A percentile compares a stretch with the other conserved stretches of the same genome.
phyloP scores from a whole-genome alignment of 2,888 invertebrate genomes.

The Atrina japonica region DNA sequence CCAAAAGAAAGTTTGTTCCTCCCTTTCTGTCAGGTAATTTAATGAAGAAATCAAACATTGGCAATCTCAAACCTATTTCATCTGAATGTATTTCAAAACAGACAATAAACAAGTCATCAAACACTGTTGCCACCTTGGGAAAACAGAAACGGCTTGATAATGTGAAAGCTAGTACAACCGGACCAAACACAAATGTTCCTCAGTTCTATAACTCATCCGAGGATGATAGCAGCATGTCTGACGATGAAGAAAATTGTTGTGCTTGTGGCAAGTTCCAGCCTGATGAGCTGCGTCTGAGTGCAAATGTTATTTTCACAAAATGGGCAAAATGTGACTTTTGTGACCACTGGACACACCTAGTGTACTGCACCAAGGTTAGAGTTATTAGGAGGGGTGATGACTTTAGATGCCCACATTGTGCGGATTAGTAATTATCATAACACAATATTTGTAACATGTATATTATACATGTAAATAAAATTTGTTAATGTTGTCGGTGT shows the following conservation, averaged over 20 bases:
- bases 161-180: slow-evolving; percentile 7
- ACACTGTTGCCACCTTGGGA: too few species aligned
- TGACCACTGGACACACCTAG: slow-evolving; percentile 35
- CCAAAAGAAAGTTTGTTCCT: slow-evolving; percentile 24
- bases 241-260: slow-evolving; percentile 27
- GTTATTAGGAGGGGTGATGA: slow-evolving; percentile 17
- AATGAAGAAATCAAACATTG: slow-evolving; percentile 21
- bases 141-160: too few species aligned
- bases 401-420: slow-evolving; percentile 31
- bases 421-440: too few species aligned
- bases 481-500: too few species aligned
- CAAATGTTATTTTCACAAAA: slow-evolving; percentile 12
- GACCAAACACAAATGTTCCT: slow-evolving; percentile 1
- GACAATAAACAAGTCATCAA: background rate
- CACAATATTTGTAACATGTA: too few species aligned
- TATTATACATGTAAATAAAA: too few species aligned
- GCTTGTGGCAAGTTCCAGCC: slow-evolving; percentile 32
- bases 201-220: background rate
- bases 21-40: slow-evolving; percentile 34
- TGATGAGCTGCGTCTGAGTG: background rate
- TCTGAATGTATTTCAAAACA: background rate
- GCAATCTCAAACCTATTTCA: slow-evolving; percentile 16
- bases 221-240: background rate
- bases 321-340: slow-evolving; percentile 37
- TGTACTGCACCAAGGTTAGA: slow-evolving; percentile 11